A percentile compares a stretch with the other conserved stretches of the same genome.
Evolutionary conservation across 2,113 vertebrate genomes (phyloP).

Genomic region (Hippocampus abdominalis): DNA sequence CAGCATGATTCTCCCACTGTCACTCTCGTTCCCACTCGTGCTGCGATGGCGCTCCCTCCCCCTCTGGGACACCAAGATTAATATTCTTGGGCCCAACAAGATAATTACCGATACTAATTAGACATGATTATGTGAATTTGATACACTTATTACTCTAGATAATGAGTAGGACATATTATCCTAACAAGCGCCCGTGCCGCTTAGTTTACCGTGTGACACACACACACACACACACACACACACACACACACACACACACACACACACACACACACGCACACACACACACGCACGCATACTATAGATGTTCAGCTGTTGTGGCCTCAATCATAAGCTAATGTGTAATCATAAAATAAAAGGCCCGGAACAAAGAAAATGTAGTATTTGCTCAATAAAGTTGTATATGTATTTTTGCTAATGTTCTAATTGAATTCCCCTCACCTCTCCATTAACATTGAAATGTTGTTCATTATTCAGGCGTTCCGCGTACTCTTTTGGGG

Average conservation of each 20-base stretch:
- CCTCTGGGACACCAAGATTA: conserved; percentile 86
- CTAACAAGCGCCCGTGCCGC: conserved; percentile 78
- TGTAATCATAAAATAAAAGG: conserved; percentile 57
- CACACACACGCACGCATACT: not conserved
- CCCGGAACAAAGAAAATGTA: conserved; percentile 14
- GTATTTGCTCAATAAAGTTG: not conserved
- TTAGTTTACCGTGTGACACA: conserved; percentile 72
- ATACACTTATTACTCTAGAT: conserved; percentile 90
- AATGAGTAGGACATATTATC: conserved; percentile 83
- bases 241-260: conserved; percentile 1
- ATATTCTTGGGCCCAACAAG: conserved; percentile 92
- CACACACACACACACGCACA: conserved; percentile 50
- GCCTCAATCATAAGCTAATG: conserved; percentile 61
- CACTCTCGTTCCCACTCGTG: conserved; percentile 58
- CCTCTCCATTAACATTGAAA: not conserved
- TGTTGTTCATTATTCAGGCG: too few species aligned
- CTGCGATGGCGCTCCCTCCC: conserved; percentile 76
- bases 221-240: conserved; percentile 51
- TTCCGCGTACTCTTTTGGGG: too few species aligned
- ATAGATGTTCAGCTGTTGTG: conserved; percentile 63
- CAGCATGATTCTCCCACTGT: conserved; percentile 69
- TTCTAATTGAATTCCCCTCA: not conserved
- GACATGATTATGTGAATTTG: conserved; percentile 96
- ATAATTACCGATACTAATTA: conserved; percentile 99
- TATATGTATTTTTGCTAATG: not conserved